Conservation (phyloP, 1,140 invertebrate species). For the Caenorhabditis remanei region DNA sequence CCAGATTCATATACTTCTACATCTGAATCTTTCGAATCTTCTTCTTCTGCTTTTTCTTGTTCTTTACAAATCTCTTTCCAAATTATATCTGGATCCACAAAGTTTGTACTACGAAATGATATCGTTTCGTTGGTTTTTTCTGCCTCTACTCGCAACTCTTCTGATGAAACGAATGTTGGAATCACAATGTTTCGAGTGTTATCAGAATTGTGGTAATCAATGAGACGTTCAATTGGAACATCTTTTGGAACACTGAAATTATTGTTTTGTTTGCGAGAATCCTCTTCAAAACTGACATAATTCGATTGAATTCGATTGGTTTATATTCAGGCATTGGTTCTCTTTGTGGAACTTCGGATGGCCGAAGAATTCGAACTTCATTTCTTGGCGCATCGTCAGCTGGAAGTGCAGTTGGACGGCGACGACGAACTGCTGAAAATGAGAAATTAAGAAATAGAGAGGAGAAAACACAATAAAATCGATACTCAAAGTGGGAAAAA, state of each 20-base stretch:
- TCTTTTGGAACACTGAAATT: slow-evolving; percentile 6
- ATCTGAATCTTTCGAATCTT: neutral
- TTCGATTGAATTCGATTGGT: neutral
- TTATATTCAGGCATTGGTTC: slow-evolving; percentile 22
- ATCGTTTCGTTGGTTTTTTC: neutral
- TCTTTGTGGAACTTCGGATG: slow-evolving; percentile 28
- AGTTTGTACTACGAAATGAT: slow-evolving; percentile 21
- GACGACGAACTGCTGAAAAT: neutral
- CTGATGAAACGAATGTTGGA: neutral
- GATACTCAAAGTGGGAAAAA: neutral
- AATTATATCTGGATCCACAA: neutral
- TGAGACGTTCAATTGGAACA: neutral
- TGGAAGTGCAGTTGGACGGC: neutral
- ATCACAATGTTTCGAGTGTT: neutral
- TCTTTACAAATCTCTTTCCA: neutral
- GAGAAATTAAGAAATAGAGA: no score
- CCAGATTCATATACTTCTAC: neutral
- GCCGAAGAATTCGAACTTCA: neutral
- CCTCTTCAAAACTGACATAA: neutral
- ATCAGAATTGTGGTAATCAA: neutral
- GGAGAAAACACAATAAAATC: neutral
- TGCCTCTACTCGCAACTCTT: neutral
- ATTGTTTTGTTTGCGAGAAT: neutral
- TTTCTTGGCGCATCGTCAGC: neutral
- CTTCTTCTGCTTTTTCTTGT: neutral